Conservation (phyloP, 2,797 vertebrate species). For the Okamejei kenojei region DNA sequence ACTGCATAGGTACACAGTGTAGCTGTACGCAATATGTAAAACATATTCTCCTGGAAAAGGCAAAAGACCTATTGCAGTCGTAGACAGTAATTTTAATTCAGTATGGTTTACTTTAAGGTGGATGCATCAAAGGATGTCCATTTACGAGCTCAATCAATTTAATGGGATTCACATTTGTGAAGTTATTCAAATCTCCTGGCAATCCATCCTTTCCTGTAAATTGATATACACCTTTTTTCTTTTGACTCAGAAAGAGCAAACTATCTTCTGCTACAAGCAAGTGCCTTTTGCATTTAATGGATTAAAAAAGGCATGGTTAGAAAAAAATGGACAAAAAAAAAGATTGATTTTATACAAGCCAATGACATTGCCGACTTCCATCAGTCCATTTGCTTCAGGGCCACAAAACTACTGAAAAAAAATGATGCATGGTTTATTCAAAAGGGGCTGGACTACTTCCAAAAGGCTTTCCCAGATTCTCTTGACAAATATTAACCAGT, state of each 20-base stretch:
- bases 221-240: conserved; percentile 40
- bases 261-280: neutral
- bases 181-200: conserved; percentile 40
- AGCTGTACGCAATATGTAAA: conserved; percentile 41
- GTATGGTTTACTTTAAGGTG: conserved; percentile 44
- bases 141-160: conserved; percentile 50
- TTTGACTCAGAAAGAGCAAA: neutral
- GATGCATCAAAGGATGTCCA: conserved; percentile 44
- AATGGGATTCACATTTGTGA: conserved; percentile 32
- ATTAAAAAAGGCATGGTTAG: neutral
- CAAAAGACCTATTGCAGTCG: conserved; percentile 43
- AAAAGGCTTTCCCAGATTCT: neutral
- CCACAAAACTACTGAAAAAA: neutral
- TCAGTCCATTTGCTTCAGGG: too few species aligned
- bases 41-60: conserved; percentile 42
- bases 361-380: neutral
- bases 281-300: neutral
- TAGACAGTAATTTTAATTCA: conserved; percentile 43
- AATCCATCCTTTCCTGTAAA: conserved; percentile 41
- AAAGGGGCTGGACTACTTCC: neutral
- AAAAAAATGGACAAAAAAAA: neutral
- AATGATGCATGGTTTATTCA: conserved; percentile 39
- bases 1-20: conserved; percentile 38
- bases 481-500: neutral
- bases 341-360: neutral